These are phyloP conservation scores for Drosophila sproati DNA, from an alignment of 1,140 invertebrate species.

Conservation along the genomic window DNA sequence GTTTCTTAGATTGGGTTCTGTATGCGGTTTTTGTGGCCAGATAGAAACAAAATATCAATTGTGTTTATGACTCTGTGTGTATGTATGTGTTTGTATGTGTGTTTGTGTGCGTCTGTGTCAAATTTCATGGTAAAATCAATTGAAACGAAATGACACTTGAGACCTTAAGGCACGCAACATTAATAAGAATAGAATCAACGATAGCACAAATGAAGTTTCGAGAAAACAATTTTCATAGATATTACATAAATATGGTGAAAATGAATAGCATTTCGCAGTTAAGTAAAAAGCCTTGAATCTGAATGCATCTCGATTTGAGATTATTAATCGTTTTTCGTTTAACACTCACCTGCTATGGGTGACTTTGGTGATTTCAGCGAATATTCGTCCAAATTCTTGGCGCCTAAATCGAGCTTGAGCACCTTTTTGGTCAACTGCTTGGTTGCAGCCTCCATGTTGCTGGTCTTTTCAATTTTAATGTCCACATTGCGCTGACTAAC, in stretches of 20 bases:
- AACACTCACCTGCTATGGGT: constrained; percentile 75
- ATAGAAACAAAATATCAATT: not conserved
- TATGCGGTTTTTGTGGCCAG: constrained; percentile 11
- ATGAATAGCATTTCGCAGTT: too few relatives aligned
- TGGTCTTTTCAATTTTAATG: constrained; percentile 79
- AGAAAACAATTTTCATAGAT: not conserved
- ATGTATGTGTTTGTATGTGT: not conserved
- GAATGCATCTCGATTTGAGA: too few relatives aligned
- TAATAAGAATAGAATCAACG: not conserved
- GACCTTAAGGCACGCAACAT: not conserved
- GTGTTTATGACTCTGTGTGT: not conserved
- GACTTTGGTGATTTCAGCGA: constrained; percentile 82
- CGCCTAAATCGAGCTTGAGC: constrained; percentile 87
- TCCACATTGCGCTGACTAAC: constrained; percentile 87
- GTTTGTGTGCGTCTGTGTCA: not conserved
- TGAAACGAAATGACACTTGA: constrained; percentile 21
- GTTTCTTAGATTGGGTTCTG: constrained; percentile 1
- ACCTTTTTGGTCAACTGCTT: constrained; percentile 88
- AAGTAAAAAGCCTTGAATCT: not conserved
- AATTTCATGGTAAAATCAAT: constrained; percentile 26
- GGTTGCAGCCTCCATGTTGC: constrained; percentile 85
- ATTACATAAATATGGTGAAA: not conserved
- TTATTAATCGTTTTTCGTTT: not conserved
- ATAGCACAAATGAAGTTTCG: not conserved
- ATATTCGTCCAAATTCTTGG: constrained; percentile 76